These are phyloP conservation scores for Suncus etruscus DNA, from an alignment of 2,113 vertebrate genomes.

Conservation along the genomic window DNA sequence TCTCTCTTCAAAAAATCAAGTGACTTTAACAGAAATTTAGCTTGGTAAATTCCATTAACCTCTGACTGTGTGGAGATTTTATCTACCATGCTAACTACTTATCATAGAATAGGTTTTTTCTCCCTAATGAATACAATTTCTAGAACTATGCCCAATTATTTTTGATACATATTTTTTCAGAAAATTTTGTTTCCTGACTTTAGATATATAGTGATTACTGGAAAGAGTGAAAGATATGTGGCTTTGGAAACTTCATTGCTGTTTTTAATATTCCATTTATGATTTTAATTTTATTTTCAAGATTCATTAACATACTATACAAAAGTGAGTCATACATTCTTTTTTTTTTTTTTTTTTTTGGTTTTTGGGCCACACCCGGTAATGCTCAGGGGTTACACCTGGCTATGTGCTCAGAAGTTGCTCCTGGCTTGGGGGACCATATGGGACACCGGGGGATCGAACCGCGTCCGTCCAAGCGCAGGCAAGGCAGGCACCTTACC, in stretches of 20 bases:
- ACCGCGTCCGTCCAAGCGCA: too few relatives aligned
- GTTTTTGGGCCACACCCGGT: too few relatives aligned
- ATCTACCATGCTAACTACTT: neutral
- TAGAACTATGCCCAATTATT: neutral
- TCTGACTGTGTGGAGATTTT: neutral
- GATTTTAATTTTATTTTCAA: neutral
- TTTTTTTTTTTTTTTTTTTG: too few relatives aligned
- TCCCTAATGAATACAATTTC: neutral
- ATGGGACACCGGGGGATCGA: too few relatives aligned
- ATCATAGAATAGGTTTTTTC: neutral
- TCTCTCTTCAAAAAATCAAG: neutral
- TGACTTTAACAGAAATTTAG: neutral
- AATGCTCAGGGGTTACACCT: too few relatives aligned
- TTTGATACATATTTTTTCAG: neutral
- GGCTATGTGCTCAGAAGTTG: too few relatives aligned
- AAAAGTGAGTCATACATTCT: neutral
- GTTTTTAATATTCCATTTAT: neutral
- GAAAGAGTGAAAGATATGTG: neutral
- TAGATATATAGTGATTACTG: neutral
- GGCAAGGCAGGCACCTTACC: too few relatives aligned
- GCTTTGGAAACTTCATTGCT: neutral
- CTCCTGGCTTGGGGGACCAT: too few relatives aligned
- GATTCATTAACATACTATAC: neutral
- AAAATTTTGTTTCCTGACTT: neutral
- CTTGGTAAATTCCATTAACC: neutral